Conservation (phyloP, 2,797 vertebrate species). For the Sebastes paucispinis region DNA sequence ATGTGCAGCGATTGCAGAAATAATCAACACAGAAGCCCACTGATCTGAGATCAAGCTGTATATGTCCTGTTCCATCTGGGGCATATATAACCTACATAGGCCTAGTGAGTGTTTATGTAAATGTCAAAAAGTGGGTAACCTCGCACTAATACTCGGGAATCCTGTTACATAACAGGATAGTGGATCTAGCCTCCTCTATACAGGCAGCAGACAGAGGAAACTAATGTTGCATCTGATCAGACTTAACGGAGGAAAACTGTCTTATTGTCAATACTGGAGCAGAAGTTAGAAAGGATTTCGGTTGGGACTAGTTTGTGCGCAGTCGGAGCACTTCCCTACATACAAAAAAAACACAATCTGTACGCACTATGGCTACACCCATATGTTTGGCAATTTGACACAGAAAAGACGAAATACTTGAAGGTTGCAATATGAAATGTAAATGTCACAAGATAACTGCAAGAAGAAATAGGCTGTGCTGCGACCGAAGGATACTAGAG, state of each 20-base stretch:
- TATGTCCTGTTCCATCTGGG: not conserved
- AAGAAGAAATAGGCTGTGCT: not conserved
- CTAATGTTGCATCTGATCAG: slow-evolving; percentile 24
- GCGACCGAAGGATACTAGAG: not conserved
- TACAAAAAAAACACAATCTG: not conserved
- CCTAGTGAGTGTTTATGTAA: not conserved
- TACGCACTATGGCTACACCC: slow-evolving; percentile 23
- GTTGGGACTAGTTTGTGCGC: slow-evolving; percentile 4
- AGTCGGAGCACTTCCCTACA: not conserved
- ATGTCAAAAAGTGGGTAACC: slow-evolving; percentile 37
- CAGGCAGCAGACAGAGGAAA: slow-evolving; percentile 19
- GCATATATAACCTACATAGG: too few relatives aligned
- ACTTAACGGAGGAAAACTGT: not conserved
- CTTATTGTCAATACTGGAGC: not conserved
- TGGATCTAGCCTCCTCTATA: slow-evolving; percentile 36
- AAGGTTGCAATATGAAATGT: not conserved
- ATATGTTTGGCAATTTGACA: slow-evolving; percentile 18
- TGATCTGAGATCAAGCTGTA: not conserved
- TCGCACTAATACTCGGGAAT: slow-evolving; percentile 59
- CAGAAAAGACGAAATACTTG: not conserved
- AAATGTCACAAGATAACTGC: not conserved
- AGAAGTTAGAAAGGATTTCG: not conserved
- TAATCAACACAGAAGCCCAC: not conserved
- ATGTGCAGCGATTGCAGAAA: not conserved
- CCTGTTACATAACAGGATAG: slow-evolving; percentile 87